Evolutionary conservation across 2,113 vertebrate species (phyloP), one percentile per base, ranked within the genome.

Genomic region (Pseudorasbora parva): DNA sequence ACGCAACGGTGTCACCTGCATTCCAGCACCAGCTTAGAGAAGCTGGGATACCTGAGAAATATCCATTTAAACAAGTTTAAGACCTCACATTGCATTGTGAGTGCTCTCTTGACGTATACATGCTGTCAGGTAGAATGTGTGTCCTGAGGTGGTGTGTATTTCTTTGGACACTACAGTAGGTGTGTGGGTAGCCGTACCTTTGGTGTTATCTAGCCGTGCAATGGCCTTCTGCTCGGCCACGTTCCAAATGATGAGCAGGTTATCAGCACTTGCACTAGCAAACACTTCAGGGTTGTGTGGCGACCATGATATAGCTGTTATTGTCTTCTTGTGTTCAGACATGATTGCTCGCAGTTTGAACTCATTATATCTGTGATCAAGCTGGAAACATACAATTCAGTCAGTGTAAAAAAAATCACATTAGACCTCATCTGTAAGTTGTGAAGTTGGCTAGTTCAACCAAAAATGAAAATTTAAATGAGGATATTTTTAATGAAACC

Each of bases 271-370:
- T 88, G 97, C 96, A 66, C 97, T 99, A 9, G 95, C 96, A 89
- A 99, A 97, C 78, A 98, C 64, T 0, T 99, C 98, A 0, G 95
- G 94, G 87, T 98, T 96, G 90, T 98, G 96, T 0, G 96, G 97
- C 92, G 96, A 97, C 98, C 98, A 99, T 5, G 97, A 97, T 89
- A 99, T 96, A 12, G 98, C 96, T 19, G 97, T 99, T 87, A 99
- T 99, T 73, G 97, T 98, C 94, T 97, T 99, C 92, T 99, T 99
- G 90, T 99, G 98, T 84, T 99, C 98, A 21, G 98, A 97, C 98
- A 99, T 99, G 92, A 99, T 98, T 23, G 97, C 95, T 4, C 91
- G 91, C 84, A 99, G 91, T 85, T 98, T 98, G 91, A 98, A 99
- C 88, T 99, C 96, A 90, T 98, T 98, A 85, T 98, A 99, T 88